A percentile compares a stretch with the other conserved stretches of the same genome.
These are phyloP conservation scores for Chrysomela aeneicollis DNA, from an alignment of 2,888 invertebrate genomes.

Conservation along the genomic window DNA sequence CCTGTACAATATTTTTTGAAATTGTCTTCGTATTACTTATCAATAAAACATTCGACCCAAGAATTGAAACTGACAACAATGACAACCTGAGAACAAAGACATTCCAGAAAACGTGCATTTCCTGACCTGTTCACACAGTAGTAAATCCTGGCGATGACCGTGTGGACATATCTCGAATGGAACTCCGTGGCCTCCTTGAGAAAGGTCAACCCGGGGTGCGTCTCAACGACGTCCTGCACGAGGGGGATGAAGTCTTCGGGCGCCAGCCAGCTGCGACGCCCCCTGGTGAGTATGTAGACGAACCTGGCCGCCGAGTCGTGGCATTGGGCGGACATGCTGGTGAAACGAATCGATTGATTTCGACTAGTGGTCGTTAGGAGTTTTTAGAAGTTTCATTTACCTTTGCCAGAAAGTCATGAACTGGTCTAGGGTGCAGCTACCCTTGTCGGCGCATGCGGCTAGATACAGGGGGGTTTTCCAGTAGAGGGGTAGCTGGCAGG, in stretches of 20 bases:
- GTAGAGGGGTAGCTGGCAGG: slow-evolving; percentile 92
- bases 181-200: slow-evolving; percentile 98
- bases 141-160: slow-evolving; percentile 97
- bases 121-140: slow-evolving; percentile 75
- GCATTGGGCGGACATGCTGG: slow-evolving; percentile 80
- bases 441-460: slow-evolving; percentile 79
- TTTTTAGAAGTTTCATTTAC: slow-evolving; percentile 66
- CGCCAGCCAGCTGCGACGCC: slow-evolving; percentile 71
- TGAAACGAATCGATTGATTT: slow-evolving; percentile 7
- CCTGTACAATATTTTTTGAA: too few species aligned
- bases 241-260: slow-evolving; percentile 94
- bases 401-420: slow-evolving; percentile 93
- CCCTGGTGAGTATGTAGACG: slow-evolving; percentile 83
- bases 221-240: slow-evolving; percentile 97
- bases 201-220: slow-evolving; percentile 96
- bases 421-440: slow-evolving; percentile 77
- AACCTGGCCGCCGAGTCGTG: slow-evolving; percentile 92
- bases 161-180: slow-evolving; percentile 98
- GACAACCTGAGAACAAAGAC: too few species aligned
- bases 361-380: too few species aligned
- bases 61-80: too few species aligned
- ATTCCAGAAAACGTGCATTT: too few species aligned
- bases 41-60: too few species aligned
- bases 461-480: slow-evolving; percentile 97
- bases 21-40: too few species aligned